phyloP scores from a whole-genome alignment of 2,888 invertebrate genomes.

The Coenonympha arcania region DNA sequence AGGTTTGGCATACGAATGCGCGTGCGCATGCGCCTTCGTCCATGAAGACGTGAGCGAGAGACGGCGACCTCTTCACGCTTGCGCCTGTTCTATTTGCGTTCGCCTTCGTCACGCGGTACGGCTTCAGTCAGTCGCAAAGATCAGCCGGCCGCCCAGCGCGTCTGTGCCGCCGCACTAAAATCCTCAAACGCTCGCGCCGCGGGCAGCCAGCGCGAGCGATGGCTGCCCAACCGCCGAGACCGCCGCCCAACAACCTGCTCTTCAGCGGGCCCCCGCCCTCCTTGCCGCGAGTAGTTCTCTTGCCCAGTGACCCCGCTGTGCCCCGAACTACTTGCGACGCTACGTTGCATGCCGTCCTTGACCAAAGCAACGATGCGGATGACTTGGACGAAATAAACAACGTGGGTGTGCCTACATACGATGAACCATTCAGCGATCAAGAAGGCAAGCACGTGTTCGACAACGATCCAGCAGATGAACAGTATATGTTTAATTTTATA shows the following conservation, averaged over 20 bases:
- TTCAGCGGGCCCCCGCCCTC: slow-evolving; percentile 66
- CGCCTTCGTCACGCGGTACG: slow-evolving; percentile 71
- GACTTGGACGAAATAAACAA: slow-evolving; percentile 66
- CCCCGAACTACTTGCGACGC: slow-evolving; percentile 32
- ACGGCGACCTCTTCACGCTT: slow-evolving; percentile 72
- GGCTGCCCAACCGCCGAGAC: slow-evolving; percentile 70
- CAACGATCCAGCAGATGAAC: slow-evolving; percentile 39
- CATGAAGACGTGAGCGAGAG: slow-evolving; percentile 73
- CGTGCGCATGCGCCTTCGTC: slow-evolving; percentile 71
- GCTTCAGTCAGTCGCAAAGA: slow-evolving; percentile 72
- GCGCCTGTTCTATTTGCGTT: slow-evolving; percentile 73
- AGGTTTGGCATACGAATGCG: slow-evolving; percentile 68
- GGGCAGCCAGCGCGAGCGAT: slow-evolving; percentile 63
- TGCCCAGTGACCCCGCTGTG: slow-evolving; percentile 56
- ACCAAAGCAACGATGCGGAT: slow-evolving; percentile 51
- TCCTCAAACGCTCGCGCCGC: slow-evolving; percentile 40
- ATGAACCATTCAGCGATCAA: slow-evolving; percentile 44
- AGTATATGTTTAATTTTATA: slow-evolving; percentile 44
- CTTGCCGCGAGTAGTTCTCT: slow-evolving; percentile 66
- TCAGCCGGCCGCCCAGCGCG: slow-evolving; percentile 69
- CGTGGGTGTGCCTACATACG: slow-evolving; percentile 62
- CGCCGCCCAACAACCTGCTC: slow-evolving; percentile 68
- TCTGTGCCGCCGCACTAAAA: slow-evolving; percentile 48
- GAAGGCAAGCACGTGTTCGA: slow-evolving; percentile 40
- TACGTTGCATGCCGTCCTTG: slow-evolving; percentile 38